phyloP scores from a whole-genome alignment of 2,113 vertebrate genomes.

The Cyanoramphus novaezelandiae region DNA sequence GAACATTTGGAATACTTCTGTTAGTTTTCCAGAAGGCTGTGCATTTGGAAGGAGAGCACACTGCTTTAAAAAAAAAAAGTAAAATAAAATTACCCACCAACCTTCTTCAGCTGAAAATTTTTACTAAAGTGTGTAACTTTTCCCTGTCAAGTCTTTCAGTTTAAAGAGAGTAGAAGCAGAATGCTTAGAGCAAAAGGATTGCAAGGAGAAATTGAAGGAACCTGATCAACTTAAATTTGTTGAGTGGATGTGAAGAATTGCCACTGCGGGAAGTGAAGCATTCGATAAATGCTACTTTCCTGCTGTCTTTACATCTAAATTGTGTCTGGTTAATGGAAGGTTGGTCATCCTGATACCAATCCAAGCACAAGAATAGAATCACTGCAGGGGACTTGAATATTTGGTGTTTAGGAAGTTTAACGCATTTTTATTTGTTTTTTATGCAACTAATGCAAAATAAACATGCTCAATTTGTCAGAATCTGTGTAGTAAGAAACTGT shows the following conservation, averaged over 20 bases:
- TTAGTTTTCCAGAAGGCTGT: background rate
- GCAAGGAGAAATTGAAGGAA: background rate
- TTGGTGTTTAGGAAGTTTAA: background rate
- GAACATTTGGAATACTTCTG: background rate
- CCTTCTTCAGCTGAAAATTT: background rate
- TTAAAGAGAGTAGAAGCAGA: background rate
- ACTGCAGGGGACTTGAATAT: background rate
- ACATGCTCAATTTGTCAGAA: background rate
- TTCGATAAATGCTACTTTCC: background rate
- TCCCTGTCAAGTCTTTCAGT: fast-evolving
- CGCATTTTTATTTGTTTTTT: background rate
- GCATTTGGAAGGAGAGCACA: background rate
- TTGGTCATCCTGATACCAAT: background rate
- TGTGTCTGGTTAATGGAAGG: background rate
- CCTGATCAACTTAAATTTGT: background rate
- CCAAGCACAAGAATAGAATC: background rate
- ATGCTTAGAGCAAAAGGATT: background rate
- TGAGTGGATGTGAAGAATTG: background rate
- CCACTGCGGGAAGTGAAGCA: background rate
- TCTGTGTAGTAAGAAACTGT: background rate
- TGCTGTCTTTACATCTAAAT: background rate
- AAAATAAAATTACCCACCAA: fast-evolving
- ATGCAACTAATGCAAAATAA: background rate
- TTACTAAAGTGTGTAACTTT: background rate
- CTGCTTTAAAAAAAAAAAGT: background rate